Evolutionary conservation across 1,140 invertebrate species (phyloP), one percentile per base, ranked within the genome.

Genomic region (Potamilus streckersoni): DNA sequence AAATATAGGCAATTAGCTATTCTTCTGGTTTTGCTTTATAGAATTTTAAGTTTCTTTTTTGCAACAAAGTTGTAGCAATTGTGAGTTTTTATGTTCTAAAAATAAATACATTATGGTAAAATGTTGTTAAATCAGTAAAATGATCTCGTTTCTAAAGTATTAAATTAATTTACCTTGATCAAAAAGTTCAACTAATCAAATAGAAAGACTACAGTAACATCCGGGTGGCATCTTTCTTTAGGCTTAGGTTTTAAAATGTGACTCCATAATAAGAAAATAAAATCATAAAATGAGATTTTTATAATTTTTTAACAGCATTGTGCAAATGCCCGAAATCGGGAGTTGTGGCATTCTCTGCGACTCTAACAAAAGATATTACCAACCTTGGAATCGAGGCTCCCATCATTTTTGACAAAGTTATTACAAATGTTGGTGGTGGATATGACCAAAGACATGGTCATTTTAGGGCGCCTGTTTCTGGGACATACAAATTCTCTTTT

Each of bases 381-480:
- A 72, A 72, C 58, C 73, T 77, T 38, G 75, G 75, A 19, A 60
- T 65, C 14, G 27, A 80, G 58, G 75, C 79, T 23, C 76, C 80
- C 59, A 74, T 85, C 49, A 63, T 81, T 31, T 85, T 82, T 65
- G 84, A 85, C 71, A 78, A 79, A 17, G 82, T 85, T 6, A 71
- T 83, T 15, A 84, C 84, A 12, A 85, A 85, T 65, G 76, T 80
- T 1, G 84, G 83, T 27, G 74, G 74, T 15, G 81, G 71, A 2
- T 85, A 85, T 61, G 76, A 82, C 49, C 23, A 64, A 20, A 69
- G 69, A 12, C 78, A 77, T 38, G 84, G 83, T 15, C 68, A 73
- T 15, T 85, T 85, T 62, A 78, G 76, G n/a, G 84, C 83, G 20
- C 84, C 82, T 23, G 71, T 79, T 23, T 74, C 80, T 58, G 84